These are phyloP conservation scores for Pangasius krempfi DNA, from an alignment of 2,797 vertebrate species.

Conservation along the genomic window DNA sequence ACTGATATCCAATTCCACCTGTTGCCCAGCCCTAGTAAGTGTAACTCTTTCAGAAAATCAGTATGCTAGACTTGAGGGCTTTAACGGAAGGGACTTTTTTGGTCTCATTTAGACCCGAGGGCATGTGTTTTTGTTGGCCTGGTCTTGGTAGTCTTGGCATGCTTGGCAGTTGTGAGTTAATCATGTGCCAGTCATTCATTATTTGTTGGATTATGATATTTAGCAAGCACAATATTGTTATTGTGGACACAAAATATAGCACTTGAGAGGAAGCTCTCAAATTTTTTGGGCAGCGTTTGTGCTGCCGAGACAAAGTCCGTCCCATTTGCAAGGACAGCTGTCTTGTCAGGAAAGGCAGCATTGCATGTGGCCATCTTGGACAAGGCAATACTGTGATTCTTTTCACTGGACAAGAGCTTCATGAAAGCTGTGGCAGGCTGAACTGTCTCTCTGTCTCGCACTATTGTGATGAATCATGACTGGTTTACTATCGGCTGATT, in stretches of 20 bases:
- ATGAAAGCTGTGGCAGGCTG: not conserved
- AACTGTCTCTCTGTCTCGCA: not conserved
- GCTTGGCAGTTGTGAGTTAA: not conserved
- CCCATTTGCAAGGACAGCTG: constrained; percentile 15
- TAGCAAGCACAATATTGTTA: constrained; percentile 15
- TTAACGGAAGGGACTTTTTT: not conserved
- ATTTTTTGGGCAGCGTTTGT: not conserved
- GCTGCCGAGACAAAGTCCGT: not conserved
- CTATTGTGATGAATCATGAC: not conserved
- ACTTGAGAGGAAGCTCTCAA: not conserved
- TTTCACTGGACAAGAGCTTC: not conserved
- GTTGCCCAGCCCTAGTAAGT: not conserved
- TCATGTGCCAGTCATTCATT: constrained; percentile 8
- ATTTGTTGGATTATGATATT: constrained; percentile 16
- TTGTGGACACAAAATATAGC: not conserved
- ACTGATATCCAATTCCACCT: not conserved
- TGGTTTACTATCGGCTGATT: not conserved
- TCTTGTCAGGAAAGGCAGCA: constrained; percentile 3
- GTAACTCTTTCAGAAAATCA: not conserved
- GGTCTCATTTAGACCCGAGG: not conserved
- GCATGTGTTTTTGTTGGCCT: not conserved
- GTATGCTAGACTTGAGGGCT: not conserved
- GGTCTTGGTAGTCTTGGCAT: not conserved
- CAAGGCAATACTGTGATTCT: not conserved
- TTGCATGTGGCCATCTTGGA: constrained; percentile 23